A percentile compares a stretch with the other conserved stretches of the same genome.
Evolutionary conservation across 1,140 invertebrate genomes (phyloP).

Genomic region (Lycorma delicatula): DNA sequence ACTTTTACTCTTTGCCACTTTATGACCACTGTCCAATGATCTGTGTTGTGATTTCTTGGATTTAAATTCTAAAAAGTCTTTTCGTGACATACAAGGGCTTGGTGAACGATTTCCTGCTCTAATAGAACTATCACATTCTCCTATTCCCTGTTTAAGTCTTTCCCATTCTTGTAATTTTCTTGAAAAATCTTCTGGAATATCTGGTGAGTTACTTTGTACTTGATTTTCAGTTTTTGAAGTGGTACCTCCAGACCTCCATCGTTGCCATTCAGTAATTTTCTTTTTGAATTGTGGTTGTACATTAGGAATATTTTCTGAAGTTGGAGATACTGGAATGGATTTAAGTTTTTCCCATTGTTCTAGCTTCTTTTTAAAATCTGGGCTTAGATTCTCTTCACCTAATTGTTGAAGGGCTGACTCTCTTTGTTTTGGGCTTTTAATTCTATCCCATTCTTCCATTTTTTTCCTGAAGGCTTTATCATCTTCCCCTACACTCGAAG

Average conservation of each 20-base stretch:
- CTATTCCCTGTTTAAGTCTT: conserved; percentile 28
- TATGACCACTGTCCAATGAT: conserved; percentile 7
- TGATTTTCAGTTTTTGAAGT: conserved; percentile 10
- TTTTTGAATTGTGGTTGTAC: conserved; percentile 39
- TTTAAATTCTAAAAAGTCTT: conserved; percentile 32
- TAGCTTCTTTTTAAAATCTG: conserved; percentile 71
- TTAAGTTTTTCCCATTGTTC: conserved; percentile 78
- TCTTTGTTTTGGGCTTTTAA: conserved; percentile 25
- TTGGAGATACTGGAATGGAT: conserved; percentile 37
- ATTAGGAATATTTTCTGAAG: conserved; percentile 16
- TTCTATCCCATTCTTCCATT: conserved; percentile 38
- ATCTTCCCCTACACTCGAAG: conserved; percentile 28
- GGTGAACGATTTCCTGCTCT: conserved; percentile 29
- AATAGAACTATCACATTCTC: background rate
- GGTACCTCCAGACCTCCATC: conserved; percentile 47
- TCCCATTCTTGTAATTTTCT: conserved; percentile 48
- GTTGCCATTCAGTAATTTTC: conserved; percentile 61
- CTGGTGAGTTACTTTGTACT: conserved; percentile 20
- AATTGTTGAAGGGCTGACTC: conserved; percentile 30
- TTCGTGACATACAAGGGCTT: conserved; percentile 36
- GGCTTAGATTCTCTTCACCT: conserved; percentile 56
- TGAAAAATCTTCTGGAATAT: conserved; percentile 44
- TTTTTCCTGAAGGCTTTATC: conserved; percentile 34
- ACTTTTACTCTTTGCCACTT: conserved; percentile 12
- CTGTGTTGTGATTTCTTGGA: conserved; percentile 26